A percentile compares a stretch with the other conserved stretches of the same genome.
Conservation (phyloP, 2,888 invertebrate species). For the Nomada ferruginata region DNA sequence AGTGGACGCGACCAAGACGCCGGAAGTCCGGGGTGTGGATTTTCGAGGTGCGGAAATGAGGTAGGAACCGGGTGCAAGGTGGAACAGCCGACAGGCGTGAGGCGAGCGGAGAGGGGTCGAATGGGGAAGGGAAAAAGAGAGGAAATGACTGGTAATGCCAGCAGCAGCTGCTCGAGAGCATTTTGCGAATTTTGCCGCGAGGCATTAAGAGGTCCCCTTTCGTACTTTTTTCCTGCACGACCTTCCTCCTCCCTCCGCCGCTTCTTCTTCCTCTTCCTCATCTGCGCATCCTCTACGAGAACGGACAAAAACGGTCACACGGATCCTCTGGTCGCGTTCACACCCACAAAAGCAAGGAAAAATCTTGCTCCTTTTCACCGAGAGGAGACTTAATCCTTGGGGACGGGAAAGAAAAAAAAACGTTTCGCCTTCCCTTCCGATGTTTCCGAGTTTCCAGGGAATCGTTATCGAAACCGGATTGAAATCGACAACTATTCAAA, state of each 20-base stretch:
- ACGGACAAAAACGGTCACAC: conserved; percentile 29
- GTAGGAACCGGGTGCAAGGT: conserved; percentile 2
- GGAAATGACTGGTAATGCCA: conserved; percentile 39
- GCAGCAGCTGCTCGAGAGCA: conserved; percentile 63
- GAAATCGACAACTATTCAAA: too few relatives aligned
- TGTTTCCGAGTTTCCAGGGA: too few relatives aligned
- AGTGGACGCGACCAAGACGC: conserved; percentile 20
- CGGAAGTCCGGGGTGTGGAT: conserved; percentile 62
- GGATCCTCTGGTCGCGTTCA: conserved; percentile 26
- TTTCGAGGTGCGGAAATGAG: conserved; percentile 41
- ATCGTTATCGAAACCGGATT: too few relatives aligned
- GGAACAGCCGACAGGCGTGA: conserved; percentile 5
- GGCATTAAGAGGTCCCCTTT: conserved; percentile 48
- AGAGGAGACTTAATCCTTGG: not conserved
- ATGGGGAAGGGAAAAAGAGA: conserved; percentile 18
- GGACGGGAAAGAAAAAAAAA: too few relatives aligned
- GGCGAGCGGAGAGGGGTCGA: conserved; percentile 7
- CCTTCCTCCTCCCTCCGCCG: conserved; percentile 5
- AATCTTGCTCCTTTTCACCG: conserved; percentile 7
- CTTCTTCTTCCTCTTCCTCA: conserved; percentile 3
- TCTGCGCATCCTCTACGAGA: conserved; percentile 8
- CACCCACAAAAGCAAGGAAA: conserved; percentile 26
- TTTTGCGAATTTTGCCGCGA: conserved; percentile 66
- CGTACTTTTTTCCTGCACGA: conserved; percentile 11
- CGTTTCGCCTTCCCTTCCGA: too few relatives aligned